Percentiles rank a stretch among this genome's conserved stretches.
Evolutionary conservation across 2,113 vertebrate genomes (phyloP).

Genomic region (Oncorhynchus gorbuscha): DNA sequence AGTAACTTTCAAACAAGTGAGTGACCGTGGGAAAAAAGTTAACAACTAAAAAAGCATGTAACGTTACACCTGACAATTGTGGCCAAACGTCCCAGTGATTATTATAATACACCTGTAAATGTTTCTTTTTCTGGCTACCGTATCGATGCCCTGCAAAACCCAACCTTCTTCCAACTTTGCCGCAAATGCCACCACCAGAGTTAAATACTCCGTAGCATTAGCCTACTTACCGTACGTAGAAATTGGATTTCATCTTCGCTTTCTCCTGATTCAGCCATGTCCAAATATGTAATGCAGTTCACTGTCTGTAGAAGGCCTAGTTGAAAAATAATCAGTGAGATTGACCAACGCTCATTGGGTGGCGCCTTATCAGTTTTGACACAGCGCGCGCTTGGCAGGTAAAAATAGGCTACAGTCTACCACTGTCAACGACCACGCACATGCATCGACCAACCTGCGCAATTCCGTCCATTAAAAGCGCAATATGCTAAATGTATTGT

Average conservation of each 20-base stretch:
- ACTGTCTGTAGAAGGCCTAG: neutral
- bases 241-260: conserved; percentile 73
- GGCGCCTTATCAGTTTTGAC: neutral
- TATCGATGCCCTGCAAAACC: neutral
- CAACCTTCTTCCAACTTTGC: no score
- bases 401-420: neutral
- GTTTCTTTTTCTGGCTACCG: neutral
- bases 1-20: no score
- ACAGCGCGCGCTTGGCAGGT: neutral
- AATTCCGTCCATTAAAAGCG: no score
- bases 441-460: no score
- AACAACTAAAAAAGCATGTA: no score
- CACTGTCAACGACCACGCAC: neutral
- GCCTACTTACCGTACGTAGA: conserved; percentile 69
- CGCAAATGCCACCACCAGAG: neutral
- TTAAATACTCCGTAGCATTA: neutral
- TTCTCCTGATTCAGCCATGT: conserved; percentile 56
- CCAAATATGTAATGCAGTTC: neutral
- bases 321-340: neutral
- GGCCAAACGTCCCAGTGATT: no score
- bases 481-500: no score
- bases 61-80: no score
- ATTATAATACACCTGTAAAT: no score
- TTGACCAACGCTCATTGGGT: neutral
- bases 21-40: no score